Percentiles rank a stretch among this genome's conserved stretches.
Conservation (phyloP, 2,797 vertebrate genomes). For the Notolabrus celidotus region DNA sequence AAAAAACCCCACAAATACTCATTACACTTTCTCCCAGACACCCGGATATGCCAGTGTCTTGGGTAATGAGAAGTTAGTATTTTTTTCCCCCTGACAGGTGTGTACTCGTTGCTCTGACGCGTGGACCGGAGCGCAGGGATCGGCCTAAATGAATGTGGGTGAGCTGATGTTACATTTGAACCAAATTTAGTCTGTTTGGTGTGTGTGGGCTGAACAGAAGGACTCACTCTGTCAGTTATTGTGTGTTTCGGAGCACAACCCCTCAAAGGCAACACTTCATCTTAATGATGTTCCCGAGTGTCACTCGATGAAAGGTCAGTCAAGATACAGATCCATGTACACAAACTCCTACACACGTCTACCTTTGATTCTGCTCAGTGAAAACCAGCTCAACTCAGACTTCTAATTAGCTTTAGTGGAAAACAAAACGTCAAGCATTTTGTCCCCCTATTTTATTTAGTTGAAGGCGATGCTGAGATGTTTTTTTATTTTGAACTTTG, state of each 20-base stretch:
- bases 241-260: slow-evolving; percentile 28
- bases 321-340: neutral
- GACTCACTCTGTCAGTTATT: slow-evolving; percentile 15
- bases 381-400: slow-evolving; percentile 3
- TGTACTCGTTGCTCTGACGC: slow-evolving; percentile 46
- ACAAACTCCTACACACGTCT: neutral
- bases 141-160: slow-evolving; percentile 41
- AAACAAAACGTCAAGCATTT: neutral
- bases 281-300: slow-evolving; percentile 48
- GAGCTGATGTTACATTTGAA: slow-evolving; percentile 40
- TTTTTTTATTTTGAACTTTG: neutral
- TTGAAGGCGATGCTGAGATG: neutral
- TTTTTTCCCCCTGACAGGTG: slow-evolving; percentile 52
- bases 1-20: slow-evolving; percentile 54
- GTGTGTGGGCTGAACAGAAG: slow-evolving; percentile 35
- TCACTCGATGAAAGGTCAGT: slow-evolving; percentile 15
- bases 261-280: slow-evolving; percentile 37
- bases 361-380: slow-evolving; percentile 12
- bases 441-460: neutral
- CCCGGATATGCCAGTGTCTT: slow-evolving; percentile 40
- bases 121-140: slow-evolving; percentile 35
- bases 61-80: slow-evolving; percentile 64
- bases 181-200: slow-evolving; percentile 15
- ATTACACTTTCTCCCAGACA: slow-evolving; percentile 39
- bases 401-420: neutral